These are phyloP conservation scores for Protodeltote pygarga DNA, from an alignment of 2,888 invertebrate species.

Conservation along the genomic window DNA sequence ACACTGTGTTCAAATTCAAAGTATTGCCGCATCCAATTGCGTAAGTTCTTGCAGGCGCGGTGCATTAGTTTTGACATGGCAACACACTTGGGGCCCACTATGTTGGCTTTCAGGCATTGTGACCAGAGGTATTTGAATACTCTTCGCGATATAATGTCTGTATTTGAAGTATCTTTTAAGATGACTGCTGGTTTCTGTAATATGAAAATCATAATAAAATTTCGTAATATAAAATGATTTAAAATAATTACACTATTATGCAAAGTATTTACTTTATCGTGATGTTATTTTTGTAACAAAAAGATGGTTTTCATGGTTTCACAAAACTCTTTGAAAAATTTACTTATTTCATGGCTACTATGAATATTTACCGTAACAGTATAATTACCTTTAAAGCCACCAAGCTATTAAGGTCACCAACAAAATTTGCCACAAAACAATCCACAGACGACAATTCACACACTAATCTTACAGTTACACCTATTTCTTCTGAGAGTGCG, in stretches of 20 bases:
- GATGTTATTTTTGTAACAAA: no score
- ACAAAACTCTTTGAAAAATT: no score
- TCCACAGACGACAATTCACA: conserved; percentile 73
- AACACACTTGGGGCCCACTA: conserved; percentile 73
- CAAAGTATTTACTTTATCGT: no score
- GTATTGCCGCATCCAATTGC: conserved; percentile 73
- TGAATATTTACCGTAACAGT: neutral
- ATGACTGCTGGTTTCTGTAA: conserved; percentile 70
- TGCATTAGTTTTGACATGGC: conserved; percentile 71
- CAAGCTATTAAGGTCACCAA: conserved; percentile 65
- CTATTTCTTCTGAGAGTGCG: conserved; percentile 70
- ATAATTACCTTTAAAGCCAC: conserved; percentile 67
- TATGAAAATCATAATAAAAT: neutral
- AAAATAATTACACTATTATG: no score
- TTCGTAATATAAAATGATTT: neutral
- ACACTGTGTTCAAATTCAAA: conserved; percentile 59
- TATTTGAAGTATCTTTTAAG: conserved; percentile 55
- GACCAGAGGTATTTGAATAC: conserved; percentile 71
- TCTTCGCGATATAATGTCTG: conserved; percentile 60
- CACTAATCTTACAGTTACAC: conserved; percentile 66
- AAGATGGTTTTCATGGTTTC: no score
- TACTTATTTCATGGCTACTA: no score
- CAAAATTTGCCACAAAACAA: conserved; percentile 62
- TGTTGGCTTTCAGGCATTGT: conserved; percentile 73
- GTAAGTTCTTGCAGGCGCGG: conserved; percentile 65